These are phyloP conservation scores for Poecilia gillii DNA, from an alignment of 2,797 vertebrate species.

Conservation along the genomic window DNA sequence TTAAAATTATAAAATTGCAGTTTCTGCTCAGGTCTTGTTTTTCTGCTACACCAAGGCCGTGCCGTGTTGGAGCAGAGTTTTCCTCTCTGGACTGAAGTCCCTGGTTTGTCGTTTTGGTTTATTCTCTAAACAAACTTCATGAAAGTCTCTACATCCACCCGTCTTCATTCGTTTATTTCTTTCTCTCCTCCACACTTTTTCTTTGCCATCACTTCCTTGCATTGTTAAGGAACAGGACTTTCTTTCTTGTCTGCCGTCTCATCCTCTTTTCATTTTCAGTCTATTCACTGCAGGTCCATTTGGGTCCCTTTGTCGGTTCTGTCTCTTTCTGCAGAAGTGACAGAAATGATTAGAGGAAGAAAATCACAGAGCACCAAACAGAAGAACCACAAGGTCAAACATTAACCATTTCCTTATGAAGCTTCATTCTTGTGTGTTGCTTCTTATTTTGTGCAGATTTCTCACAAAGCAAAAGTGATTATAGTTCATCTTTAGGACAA, in stretches of 20 bases:
- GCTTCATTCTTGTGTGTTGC: neutral
- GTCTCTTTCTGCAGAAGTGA: conserved; percentile 31
- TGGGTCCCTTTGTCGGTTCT: conserved; percentile 8
- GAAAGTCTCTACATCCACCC: conserved; percentile 1
- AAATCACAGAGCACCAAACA: conserved; percentile 13
- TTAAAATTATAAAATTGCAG: neutral
- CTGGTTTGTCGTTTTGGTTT: conserved; percentile 22
- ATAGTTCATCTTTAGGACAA: neutral
- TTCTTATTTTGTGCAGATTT: conserved; percentile 28
- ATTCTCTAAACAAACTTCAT: conserved; percentile 30
- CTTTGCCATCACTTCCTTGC: conserved; percentile 20
- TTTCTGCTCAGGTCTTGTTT: conserved; percentile 18
- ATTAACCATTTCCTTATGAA: conserved; percentile 8
- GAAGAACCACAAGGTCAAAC: conserved; percentile 41
- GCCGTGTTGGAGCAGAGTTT: conserved; percentile 1
- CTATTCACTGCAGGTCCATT: conserved; percentile 42
- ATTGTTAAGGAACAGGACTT: conserved; percentile 8
- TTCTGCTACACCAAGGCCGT: neutral
- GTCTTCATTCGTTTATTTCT: conserved; percentile 9
- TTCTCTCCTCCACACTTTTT: conserved; percentile 8
- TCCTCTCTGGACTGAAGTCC: conserved; percentile 6
- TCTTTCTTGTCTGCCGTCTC: conserved; percentile 19
- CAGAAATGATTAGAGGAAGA: conserved; percentile 42
- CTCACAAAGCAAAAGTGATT: conserved; percentile 6
- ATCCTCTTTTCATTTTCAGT: conserved; percentile 26